Evolutionary conservation across 2,113 vertebrate genomes (phyloP), one percentile per base, ranked within the genome.

Genomic region (Rhipidura dahli): DNA sequence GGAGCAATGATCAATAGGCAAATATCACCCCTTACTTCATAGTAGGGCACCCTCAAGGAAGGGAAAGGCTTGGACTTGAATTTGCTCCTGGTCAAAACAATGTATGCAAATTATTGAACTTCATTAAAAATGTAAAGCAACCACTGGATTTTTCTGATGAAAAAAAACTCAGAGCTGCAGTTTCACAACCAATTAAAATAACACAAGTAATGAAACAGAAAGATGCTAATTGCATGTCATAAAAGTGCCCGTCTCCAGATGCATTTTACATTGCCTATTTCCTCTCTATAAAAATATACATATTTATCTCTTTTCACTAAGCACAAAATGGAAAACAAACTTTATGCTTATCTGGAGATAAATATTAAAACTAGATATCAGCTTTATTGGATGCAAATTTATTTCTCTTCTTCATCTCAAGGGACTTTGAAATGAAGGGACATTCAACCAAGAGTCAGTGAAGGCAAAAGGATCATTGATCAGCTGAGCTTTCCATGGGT

Each of bases 171-270:
- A 70, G 47, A 40, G 17, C 28, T 66, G n/a, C 56, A 23, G 20
- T 88, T 94, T 94, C 71, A 47, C 56, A 85, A 70, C 28, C 30
- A 84, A 70, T 88, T 91, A 77, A 81, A 89, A 84, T 86, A 94
- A 35, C 26, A 92, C 72, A 94, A 90, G 50, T 82, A 95, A 96
- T 89, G 87, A 89, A 96, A 93, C 16, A 90, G 57, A 95, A 90
- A 84, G 59, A 78, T 56, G 35, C 16, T 88, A 91, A 79, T 39
- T 69, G 40, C 42, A 68, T 95, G 88, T 90, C 86, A 85, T 94
- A 83, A 87, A 87, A 83, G 24, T 53, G 59, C 39, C 47, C 64
- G 19, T 89, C 81, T 97, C 73, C 45, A 89, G 82, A 89, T 82
- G 63, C 44, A 65, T 50, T 95, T 79, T 68, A 56, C 4, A 9